Percentiles rank a stretch among this genome's conserved stretches.
phyloP scores from a whole-genome alignment of 2,888 invertebrate genomes.

The Drosophila hawaiiensis region DNA sequence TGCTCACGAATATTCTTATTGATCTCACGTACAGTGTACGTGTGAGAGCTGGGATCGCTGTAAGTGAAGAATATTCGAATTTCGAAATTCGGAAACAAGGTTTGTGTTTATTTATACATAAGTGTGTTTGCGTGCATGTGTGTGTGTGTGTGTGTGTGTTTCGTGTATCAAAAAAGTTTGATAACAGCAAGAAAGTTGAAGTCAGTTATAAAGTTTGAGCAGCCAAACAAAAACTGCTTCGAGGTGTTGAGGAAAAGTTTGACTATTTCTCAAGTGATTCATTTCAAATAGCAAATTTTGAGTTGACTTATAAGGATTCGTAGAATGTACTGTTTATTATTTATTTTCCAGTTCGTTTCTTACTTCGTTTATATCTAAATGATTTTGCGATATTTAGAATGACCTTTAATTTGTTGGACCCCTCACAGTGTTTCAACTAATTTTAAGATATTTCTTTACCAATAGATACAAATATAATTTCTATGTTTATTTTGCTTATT shows the following conservation, averaged over 20 bases:
- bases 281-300: not conserved
- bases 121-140: not conserved
- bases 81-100: constrained; percentile 27
- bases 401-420: not conserved
- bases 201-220: constrained; percentile 20
- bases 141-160: not conserved
- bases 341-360: not conserved
- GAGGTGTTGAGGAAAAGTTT: constrained; percentile 18
- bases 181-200: constrained; percentile 56
- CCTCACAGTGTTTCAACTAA: not conserved
- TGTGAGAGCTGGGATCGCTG: constrained; percentile 62
- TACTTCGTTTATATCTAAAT: not conserved
- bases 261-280: not conserved
- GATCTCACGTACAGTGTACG: constrained; percentile 72
- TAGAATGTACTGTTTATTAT: not conserved
- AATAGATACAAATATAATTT: not conserved
- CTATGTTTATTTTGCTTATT: not conserved
- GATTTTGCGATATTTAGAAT: not conserved
- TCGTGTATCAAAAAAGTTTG: constrained; percentile 46
- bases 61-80: constrained; percentile 43
- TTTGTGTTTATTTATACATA: not conserved
- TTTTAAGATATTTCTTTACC: not conserved
- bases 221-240: constrained; percentile 17
- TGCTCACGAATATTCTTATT: constrained; percentile 60
- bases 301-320: constrained; percentile 2